A percentile compares a stretch with the other conserved stretches of the same genome.
Conservation (phyloP, 1,140 invertebrate species). For the Eriosoma lanigerum region DNA sequence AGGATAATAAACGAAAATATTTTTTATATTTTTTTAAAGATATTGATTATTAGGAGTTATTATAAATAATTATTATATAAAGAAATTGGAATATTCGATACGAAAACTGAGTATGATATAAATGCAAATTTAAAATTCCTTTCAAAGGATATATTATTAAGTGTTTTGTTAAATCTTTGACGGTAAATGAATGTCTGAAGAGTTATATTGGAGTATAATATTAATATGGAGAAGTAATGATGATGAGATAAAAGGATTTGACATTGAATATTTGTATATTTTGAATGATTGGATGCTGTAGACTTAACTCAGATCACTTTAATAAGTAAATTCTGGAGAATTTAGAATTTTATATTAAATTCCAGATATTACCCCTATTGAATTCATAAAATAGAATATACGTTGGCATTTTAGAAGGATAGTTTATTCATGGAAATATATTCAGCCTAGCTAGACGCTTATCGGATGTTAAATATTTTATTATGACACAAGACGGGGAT, state of each 20-base stretch:
- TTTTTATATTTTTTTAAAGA: too few relatives aligned
- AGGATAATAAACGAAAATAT: too few relatives aligned
- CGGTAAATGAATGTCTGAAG: too few relatives aligned
- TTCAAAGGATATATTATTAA: too few relatives aligned
- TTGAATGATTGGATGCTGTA: not conserved
- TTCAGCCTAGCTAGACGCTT: not conserved
- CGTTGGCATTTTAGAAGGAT: not conserved
- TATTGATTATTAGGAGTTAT: too few relatives aligned
- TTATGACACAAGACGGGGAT: not conserved
- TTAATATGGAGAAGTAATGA: too few relatives aligned
- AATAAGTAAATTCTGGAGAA: not conserved
- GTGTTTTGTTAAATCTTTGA: too few relatives aligned
- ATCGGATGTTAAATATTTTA: not conserved
- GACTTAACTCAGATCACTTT: not conserved
- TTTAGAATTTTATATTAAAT: not conserved
- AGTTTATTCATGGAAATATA: not conserved
- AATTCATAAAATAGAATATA: not conserved
- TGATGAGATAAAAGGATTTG: not conserved
- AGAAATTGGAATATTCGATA: too few relatives aligned
- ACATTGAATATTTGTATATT: not conserved
- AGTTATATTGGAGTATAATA: too few relatives aligned
- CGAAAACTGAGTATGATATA: too few relatives aligned
- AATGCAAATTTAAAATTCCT: too few relatives aligned
- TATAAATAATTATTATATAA: too few relatives aligned
- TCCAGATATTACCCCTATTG: not conserved